Evolutionary conservation across 2,888 invertebrate genomes (phyloP), one percentile per base, ranked within the genome.

Genomic region (Uloborus plumipes): DNA sequence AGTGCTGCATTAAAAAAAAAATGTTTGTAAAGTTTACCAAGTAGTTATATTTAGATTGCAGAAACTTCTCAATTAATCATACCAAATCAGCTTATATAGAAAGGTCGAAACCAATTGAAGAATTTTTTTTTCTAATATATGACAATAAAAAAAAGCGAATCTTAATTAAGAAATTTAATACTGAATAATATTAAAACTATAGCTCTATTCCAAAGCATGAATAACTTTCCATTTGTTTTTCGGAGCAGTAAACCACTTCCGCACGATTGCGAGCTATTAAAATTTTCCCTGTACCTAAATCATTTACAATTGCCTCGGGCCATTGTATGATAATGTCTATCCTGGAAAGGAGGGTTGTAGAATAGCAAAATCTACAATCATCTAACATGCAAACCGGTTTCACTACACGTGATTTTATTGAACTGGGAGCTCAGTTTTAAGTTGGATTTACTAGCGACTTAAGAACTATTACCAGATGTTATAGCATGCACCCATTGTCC

Each of bases 271-370:
- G 65, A 39, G 50, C 26, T 31, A 49, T 31, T 64, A 26, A 26
- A 73, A 39, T 49, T 61, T 39, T 59, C 53, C 59, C 65, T 50
- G 59, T 22, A 50, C 55, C 20, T 65, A 74, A 74, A 65, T 74
- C 55, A 65, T 62, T 26, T 62, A 61, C 0, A 61, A 58, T 58
- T 1, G 16, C 13, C 39, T 15, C 20, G 26, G 66, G 15, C 71
- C 50, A 78, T 79, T 79, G 72, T 79, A 79, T 72, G 78, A 22
- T 79, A 79, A 79, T 79, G 51, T 26, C 26, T 61, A 72, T 51
- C 50, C 71, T 58, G 31, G 18, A 18, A 61, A 61, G 22, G 20
- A 18, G 62, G 20, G 50, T 67, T 31, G n/a, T 61, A 76, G 67
- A 76, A 67, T 61, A 59, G 67, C 20, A 67, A 50, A 75, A 70